Base-by-base conservation (phyloP, 2,113 vertebrate species). In the Cyprinodon variegatus region DNA sequence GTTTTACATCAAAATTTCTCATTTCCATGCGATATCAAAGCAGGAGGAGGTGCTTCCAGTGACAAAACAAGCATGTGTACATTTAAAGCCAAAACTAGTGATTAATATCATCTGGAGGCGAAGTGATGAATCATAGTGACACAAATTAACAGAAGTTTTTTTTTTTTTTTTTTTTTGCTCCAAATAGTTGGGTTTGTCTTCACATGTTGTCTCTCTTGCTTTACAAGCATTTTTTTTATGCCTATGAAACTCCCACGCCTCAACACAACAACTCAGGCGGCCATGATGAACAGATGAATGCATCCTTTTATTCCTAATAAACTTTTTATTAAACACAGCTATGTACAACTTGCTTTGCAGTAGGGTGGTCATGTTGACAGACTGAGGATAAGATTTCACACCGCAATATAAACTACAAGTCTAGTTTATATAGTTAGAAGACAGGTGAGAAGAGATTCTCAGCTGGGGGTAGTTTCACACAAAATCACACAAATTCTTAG, bases 21-120 rank as follows among this genome's bases (percentile, higher is more conserved):
- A 96, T 97, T 97, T 97, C 95, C 96, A 96, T 96, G 95, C 74
- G 73, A 95, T 95, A 96, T 98, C 96, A 97, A 98, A 99, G 96
- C 50, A 94, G 90, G 91, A 93, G 89, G 93, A 95, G 91, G 94
- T n/a, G 88, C 95, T 96, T 95, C 95, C 95, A 96, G 90, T 87
- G 79, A 81, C 95, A 95, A 78, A 96, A 96, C 94, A 96, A 96
- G 95, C 94, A 95, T 95, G 22, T 91, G 94, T 94, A 95, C 92
- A 95, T 94, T 95, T 90, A 94, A 95, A 96, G 95, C 94, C 95
- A n/a, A 95, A 95, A 95, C 93, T 93, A 94, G 93, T 95, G 96
- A 98, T 96, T 96, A 93, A 95, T 95, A 93, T 95, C 94, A 95
- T 93, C 94, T 96, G 96, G 92, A 90, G 94, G 92, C 92, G 89